Evolutionary conservation across 2,113 vertebrate species (phyloP).

Genomic region (Pleuronectes platessa): DNA sequence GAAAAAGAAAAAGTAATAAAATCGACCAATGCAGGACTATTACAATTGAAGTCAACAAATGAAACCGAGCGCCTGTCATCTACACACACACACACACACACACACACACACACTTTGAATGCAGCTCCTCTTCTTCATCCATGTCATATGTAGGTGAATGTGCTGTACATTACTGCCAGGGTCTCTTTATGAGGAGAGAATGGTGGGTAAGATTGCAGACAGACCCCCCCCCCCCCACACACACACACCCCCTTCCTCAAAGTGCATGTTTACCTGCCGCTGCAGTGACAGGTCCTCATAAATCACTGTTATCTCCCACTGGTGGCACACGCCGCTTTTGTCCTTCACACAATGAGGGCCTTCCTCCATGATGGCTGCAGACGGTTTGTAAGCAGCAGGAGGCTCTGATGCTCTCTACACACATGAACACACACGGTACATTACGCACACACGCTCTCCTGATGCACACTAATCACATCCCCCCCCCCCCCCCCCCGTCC

Average conservation of each 20-base stretch:
- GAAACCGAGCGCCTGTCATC: too few species aligned
- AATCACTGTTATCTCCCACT: constrained; percentile 82
- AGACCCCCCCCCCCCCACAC: constrained; percentile 10
- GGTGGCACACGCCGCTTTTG: constrained; percentile 76
- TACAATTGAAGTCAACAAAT: too few species aligned
- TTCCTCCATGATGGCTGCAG: constrained; percentile 67
- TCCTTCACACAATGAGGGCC: constrained; percentile 79
- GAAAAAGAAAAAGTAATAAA: too few species aligned
- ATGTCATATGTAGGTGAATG: constrained; percentile 3
- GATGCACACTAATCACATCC: constrained; percentile 24
- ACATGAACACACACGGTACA: constrained; percentile 8
- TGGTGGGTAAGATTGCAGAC: constrained; percentile 28
- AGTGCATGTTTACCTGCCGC: constrained; percentile 75
- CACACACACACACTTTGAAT: background rate
- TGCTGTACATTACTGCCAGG: constrained; percentile 27
- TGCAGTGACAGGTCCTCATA: constrained; percentile 79
- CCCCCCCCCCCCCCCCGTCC: background rate
- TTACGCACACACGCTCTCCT: background rate
- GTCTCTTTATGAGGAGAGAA: constrained; percentile 39
- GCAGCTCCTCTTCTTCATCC: background rate
- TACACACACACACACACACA: background rate
- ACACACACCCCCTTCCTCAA: background rate
- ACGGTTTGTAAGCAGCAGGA: constrained; percentile 60
- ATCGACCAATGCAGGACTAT: too few species aligned
- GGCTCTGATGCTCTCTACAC: constrained; percentile 19